These are phyloP conservation scores for Sesamia nonagrioides DNA, from an alignment of 1,140 invertebrate species.

Conservation along the genomic window DNA sequence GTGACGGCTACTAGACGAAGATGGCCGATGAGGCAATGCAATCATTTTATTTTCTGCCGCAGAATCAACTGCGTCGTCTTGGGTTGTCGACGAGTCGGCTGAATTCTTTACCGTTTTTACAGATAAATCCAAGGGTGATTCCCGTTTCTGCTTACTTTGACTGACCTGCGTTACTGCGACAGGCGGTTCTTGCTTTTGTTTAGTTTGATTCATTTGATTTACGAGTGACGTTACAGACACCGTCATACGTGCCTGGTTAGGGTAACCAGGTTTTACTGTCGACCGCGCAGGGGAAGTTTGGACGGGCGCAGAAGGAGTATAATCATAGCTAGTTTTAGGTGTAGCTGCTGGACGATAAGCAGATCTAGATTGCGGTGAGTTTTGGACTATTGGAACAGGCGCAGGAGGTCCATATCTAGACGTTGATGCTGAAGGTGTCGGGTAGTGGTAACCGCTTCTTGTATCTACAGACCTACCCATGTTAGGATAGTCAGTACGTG, in stretches of 20 bases:
- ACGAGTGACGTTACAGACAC: slow-evolving; percentile 85
- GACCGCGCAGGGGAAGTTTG: slow-evolving; percentile 77
- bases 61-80: slow-evolving; percentile 89
- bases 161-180: slow-evolving; percentile 75
- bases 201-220: slow-evolving; percentile 84
- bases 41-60: slow-evolving; percentile 77
- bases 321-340: slow-evolving; percentile 78
- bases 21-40: slow-evolving; percentile 71
- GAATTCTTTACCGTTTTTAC: slow-evolving; percentile 95
- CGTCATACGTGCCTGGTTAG: slow-evolving; percentile 81
- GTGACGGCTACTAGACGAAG: slow-evolving; percentile 63
- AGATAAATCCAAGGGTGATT: slow-evolving; percentile 94
- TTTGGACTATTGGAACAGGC: slow-evolving; percentile 66
- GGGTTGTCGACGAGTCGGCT: slow-evolving; percentile 94
- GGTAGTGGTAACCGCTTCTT: slow-evolving; percentile 73
- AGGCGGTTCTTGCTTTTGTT: slow-evolving; percentile 90
- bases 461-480: slow-evolving; percentile 68
- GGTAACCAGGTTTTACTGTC: slow-evolving; percentile 73
- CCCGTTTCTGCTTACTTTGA: slow-evolving; percentile 88
- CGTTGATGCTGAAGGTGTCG: slow-evolving; percentile 74
- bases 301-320: slow-evolving; percentile 71
- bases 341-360: slow-evolving; percentile 71
- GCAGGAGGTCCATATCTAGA: slow-evolving; percentile 69
- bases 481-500: slow-evolving; percentile 69
- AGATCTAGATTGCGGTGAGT: slow-evolving; percentile 63